A percentile compares a stretch with the other conserved stretches of the same genome.
Conservation (phyloP, 2,888 invertebrate genomes). For the Diaprepes abbreviatus region DNA sequence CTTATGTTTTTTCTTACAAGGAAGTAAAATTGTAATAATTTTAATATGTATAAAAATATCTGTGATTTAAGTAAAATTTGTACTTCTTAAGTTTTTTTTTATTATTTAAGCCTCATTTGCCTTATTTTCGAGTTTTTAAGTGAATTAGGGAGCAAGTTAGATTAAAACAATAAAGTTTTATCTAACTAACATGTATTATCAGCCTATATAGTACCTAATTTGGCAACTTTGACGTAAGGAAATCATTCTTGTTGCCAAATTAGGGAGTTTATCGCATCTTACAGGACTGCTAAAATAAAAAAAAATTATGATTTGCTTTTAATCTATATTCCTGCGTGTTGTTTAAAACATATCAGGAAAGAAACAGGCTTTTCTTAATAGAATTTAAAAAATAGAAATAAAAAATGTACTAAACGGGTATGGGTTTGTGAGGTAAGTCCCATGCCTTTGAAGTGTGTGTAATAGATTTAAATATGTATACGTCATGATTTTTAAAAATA, state of each 20-base stretch:
- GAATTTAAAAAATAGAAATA: no score
- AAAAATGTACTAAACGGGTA: not conserved
- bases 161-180: no score
- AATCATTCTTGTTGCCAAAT: not conserved
- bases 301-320: not conserved
- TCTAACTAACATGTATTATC: no score
- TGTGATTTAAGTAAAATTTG: slow-evolving; percentile 24
- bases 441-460: slow-evolving; percentile 19
- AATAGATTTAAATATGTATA: slow-evolving; percentile 25
- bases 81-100: slow-evolving; percentile 9
- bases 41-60: slow-evolving; percentile 23
- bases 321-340: not conserved
- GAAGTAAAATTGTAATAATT: slow-evolving; percentile 6
- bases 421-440: not conserved
- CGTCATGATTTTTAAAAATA: slow-evolving; percentile 42
- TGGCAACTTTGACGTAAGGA: no score
- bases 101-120: slow-evolving; percentile 3
- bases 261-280: no score
- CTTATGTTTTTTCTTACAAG: not conserved
- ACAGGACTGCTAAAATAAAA: no score
- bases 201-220: no score
- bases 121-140: not conserved
- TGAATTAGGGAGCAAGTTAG: no score
- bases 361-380: not conserved
- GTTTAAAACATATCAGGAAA: not conserved